Base-by-base conservation (phyloP, 2,888 invertebrate species). In the Ormyrus pomaceus region DNA sequence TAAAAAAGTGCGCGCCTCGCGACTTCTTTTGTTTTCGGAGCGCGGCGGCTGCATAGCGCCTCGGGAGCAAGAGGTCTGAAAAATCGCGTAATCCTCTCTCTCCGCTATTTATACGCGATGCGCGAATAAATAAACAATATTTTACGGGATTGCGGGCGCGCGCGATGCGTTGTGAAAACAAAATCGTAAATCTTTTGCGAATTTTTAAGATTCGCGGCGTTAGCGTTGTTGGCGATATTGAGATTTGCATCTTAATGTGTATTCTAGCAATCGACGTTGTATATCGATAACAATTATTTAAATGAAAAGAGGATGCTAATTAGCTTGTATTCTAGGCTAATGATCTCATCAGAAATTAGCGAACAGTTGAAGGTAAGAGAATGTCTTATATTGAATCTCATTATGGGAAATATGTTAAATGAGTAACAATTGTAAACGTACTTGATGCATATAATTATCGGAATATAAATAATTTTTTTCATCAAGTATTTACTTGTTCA, bases 281-380 rank as follows among this genome's bases (percentile, higher is more conserved):
- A 4, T 4, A 59, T 61, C 46, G 46, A 46, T 66, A 51, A 51
- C 51, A 56, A 66, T 66, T 66, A 66, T 66, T 58, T 10, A 11
- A 66, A 61, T 78, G 59, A 61, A 9, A 34, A 72, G 72, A 68
- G 50, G 46, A 53, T 58, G 34, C n/a, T 77, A 72, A 77, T 72
- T n/a, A 53, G 66, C 19, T 53, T 4, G 13, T 58, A 58, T 58
- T 65, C 6, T 69, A 51, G 11, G 50, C 65, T 58, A 58, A 65
- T 59, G 45, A 50, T 56, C 13, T 34, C 48, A 64, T 70, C 46
- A 62, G n/a, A 71, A 34, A n/a, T 8, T 7, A 45, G 11, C 7
- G 34, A 11, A 59, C 5, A 53, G 51, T 55, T 59, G 64, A 77
- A 70, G 62, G 62, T 77, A 70, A 76, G 34, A 53, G 34, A 56